Evolutionary conservation across 2,888 invertebrate genomes (phyloP).

Genomic region (Rhagonycha lutea): DNA sequence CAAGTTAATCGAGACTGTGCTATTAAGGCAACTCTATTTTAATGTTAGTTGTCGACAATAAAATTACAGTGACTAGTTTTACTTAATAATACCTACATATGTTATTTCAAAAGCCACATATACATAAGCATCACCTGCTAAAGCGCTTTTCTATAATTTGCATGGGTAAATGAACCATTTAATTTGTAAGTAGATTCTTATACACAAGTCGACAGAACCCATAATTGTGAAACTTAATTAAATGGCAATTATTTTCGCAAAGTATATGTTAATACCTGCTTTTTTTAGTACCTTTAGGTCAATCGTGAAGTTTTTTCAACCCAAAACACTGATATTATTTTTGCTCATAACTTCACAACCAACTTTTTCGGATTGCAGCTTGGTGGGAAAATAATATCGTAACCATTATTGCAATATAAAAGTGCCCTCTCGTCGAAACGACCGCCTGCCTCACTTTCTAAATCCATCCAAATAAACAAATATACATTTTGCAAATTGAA

Average conservation of each 20-base stretch:
- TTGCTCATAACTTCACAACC: background rate
- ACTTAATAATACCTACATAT: slow-evolving; percentile 15
- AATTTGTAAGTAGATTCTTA: background rate
- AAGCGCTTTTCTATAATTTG: slow-evolving; percentile 1
- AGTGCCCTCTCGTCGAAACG: background rate
- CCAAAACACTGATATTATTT: background rate
- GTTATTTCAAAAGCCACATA: slow-evolving; percentile 14
- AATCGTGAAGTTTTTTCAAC: background rate
- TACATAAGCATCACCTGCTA: slow-evolving; percentile 14
- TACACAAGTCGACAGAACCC: background rate
- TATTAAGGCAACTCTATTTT: slow-evolving; percentile 22
- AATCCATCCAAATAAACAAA: background rate
- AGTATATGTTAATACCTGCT: background rate
- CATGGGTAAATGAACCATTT: background rate
- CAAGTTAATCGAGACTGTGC: slow-evolving; percentile 16
- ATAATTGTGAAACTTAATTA: background rate
- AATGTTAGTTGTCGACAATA: slow-evolving; percentile 13
- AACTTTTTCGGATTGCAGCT: background rate
- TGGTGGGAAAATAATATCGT: background rate
- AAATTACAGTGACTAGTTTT: slow-evolving; percentile 11
- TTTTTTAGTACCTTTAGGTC: background rate
- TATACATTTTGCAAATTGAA: background rate
- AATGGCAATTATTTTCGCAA: background rate
- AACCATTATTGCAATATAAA: background rate
- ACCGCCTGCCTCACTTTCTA: background rate